A percentile compares a stretch with the other conserved stretches of the same genome.
Evolutionary conservation across 92 coral and sea anemone genomes (phyloP).

Genomic region (Blastomussa wellsi): DNA sequence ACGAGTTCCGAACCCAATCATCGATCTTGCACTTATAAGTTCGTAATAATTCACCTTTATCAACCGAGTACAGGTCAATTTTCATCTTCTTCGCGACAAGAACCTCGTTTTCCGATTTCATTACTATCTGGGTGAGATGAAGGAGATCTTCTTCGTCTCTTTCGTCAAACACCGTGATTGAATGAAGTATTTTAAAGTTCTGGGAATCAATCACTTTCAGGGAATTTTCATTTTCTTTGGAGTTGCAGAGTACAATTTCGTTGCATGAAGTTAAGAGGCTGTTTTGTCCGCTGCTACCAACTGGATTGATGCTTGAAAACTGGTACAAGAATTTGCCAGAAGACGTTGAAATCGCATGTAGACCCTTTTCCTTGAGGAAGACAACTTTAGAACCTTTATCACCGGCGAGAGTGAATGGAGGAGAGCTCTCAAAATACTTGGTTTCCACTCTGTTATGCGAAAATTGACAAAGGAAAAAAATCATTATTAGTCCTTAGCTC

Average conservation of each 20-base stretch:
- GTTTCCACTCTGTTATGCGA: conserved; percentile 43
- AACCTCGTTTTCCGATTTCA: conserved; percentile 68
- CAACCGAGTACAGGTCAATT: conserved; percentile 67
- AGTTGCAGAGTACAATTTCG: conserved; percentile 66
- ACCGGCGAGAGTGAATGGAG: conserved; percentile 71
- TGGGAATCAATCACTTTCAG: conserved; percentile 61
- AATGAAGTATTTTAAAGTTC: conserved; percentile 36
- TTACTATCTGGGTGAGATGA: conserved; percentile 69
- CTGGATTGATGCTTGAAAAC: conserved; percentile 56
- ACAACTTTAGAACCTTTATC: conserved; percentile 60
- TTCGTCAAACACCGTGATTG: conserved; percentile 68
- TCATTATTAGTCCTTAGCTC: too few species aligned
- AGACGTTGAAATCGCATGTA: conserved; percentile 52
- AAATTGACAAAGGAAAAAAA: not conserved
- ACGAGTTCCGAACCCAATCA: conserved; percentile 78
- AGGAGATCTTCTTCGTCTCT: conserved; percentile 82
- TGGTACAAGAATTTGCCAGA: conserved; percentile 48
- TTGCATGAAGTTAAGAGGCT: conserved; percentile 56
- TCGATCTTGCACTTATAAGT: conserved; percentile 73
- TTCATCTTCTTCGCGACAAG: conserved; percentile 84
- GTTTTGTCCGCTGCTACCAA: conserved; percentile 77
- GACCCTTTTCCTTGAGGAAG: conserved; percentile 62
- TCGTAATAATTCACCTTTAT: conserved; percentile 54
- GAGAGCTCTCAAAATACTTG: conserved; percentile 58
- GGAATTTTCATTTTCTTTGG: conserved; percentile 69